Conservation (phyloP, 2,888 invertebrate genomes). For the Sisyra nigra region DNA sequence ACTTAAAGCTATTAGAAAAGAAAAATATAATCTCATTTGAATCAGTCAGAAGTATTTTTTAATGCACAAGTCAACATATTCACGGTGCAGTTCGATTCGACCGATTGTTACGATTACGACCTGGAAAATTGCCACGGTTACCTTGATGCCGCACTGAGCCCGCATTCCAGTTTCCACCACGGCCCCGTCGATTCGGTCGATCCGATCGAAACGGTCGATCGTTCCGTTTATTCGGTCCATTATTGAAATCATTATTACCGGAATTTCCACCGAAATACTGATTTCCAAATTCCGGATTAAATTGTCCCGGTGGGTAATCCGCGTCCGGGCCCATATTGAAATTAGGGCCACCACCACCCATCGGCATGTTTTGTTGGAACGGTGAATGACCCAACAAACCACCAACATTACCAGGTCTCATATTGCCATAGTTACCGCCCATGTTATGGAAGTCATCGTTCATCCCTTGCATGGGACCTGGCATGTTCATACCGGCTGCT, state of each 20-base stretch:
- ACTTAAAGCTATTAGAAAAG: neutral
- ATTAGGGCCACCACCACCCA: conserved; percentile 29
- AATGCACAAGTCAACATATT: conserved; percentile 1
- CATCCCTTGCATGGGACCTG: conserved; percentile 17
- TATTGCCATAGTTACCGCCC: conserved; percentile 10
- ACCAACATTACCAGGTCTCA: neutral
- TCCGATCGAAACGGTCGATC: conserved; percentile 12
- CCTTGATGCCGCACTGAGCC: conserved; percentile 14
- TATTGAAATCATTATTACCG: conserved; percentile 19
- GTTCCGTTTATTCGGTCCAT: conserved; percentile 26
- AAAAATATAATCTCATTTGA: conserved; percentile 1
- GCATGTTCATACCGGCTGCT: conserved; percentile 22
- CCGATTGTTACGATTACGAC: conserved; percentile 16
- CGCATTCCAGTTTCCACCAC: conserved; percentile 7
- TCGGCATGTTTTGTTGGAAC: conserved; percentile 16
- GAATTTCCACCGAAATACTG: conserved; percentile 24
- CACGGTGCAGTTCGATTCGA: conserved; percentile 22
- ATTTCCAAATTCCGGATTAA: conserved; percentile 32
- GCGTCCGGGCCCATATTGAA: conserved; percentile 24
- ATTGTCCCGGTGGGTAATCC: conserved; percentile 22
- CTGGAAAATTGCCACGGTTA: conserved; percentile 9
- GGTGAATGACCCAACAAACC: conserved; percentile 6
- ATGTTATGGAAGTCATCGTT: conserved; percentile 11
- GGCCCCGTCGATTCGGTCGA: conserved; percentile 11
- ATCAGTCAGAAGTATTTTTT: neutral